Conservation (phyloP, 1,140 invertebrate genomes). For the Ephestia elutella region DNA sequence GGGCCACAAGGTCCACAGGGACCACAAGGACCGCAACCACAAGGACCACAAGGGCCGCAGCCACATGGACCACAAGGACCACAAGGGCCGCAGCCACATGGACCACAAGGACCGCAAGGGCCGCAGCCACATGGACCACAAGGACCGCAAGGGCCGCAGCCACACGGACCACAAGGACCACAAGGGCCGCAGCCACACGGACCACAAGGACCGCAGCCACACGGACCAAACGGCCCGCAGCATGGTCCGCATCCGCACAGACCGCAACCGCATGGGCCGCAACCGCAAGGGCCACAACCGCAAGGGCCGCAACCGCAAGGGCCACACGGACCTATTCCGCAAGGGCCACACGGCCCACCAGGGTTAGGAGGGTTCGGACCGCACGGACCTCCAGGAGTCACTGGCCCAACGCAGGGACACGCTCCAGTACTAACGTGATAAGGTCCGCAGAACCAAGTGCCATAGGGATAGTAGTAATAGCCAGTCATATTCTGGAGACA, state of each 20-base stretch:
- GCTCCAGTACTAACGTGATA: slow-evolving; percentile 13
- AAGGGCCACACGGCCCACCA: neutral
- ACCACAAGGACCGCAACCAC: slow-evolving; percentile 16
- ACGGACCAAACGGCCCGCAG: slow-evolving; percentile 18
- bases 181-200: slow-evolving; percentile 19
- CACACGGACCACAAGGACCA: slow-evolving; percentile 33
- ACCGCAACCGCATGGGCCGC: slow-evolving; percentile 69
- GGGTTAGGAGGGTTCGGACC: neutral
- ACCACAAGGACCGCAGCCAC: slow-evolving; percentile 58
- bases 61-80: slow-evolving; percentile 19
- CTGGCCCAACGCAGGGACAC: neutral
- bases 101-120: slow-evolving; percentile 34
- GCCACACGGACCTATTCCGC: slow-evolving; percentile 4
- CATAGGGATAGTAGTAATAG: slow-evolving; percentile 47
- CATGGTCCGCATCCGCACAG: slow-evolving; percentile 65
- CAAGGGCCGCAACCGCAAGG: slow-evolving; percentile 15
- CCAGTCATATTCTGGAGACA: slow-evolving; percentile 44
- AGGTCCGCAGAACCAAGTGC: slow-evolving; percentile 41
- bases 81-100: slow-evolving; percentile 12
- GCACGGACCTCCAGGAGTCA: slow-evolving; percentile 1
- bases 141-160: slow-evolving; percentile 21
- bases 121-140: slow-evolving; percentile 28
- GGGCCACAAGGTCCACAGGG: slow-evolving; percentile 18
- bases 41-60: slow-evolving; percentile 1
- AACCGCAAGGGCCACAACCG: slow-evolving; percentile 9